phyloP scores from a whole-genome alignment of 2,888 invertebrate genomes.

The Plebejus melissa region DNA sequence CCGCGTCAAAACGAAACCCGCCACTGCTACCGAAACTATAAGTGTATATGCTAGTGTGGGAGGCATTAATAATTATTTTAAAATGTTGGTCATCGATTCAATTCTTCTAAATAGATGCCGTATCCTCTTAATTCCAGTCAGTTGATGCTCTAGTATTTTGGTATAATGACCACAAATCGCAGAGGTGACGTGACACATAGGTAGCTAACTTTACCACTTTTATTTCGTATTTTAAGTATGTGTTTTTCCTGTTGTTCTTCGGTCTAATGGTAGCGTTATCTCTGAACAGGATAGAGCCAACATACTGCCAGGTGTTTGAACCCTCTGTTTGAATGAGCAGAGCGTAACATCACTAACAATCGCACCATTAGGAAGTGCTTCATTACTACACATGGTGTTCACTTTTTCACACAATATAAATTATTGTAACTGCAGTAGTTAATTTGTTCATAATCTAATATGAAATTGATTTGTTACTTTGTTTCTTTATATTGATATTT shows the following conservation, averaged over 20 bases:
- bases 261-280: constrained; percentile 1
- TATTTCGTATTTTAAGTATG: background rate
- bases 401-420: constrained; percentile 6
- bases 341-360: constrained; percentile 30
- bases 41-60: background rate
- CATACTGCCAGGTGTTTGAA: constrained; percentile 27
- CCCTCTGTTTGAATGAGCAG: constrained; percentile 28
- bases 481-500: too few species aligned
- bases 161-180: too few species aligned
- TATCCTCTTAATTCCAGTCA: too few species aligned
- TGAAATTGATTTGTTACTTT: background rate
- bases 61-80: background rate
- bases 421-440: background rate
- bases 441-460: background rate
- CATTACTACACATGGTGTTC: constrained; percentile 18
- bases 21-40: background rate
- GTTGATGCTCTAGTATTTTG: too few species aligned
- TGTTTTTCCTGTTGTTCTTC: constrained; percentile 4
- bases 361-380: constrained; percentile 28
- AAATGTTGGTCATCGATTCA: background rate
- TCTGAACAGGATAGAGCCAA: constrained; percentile 14
- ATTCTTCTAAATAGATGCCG: background rate
- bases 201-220: background rate
- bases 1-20: too few species aligned
- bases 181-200: too few species aligned